Evolutionary conservation across 2,888 invertebrate genomes (phyloP), one percentile per base, ranked within the genome.

Genomic region (Helleia helle): DNA sequence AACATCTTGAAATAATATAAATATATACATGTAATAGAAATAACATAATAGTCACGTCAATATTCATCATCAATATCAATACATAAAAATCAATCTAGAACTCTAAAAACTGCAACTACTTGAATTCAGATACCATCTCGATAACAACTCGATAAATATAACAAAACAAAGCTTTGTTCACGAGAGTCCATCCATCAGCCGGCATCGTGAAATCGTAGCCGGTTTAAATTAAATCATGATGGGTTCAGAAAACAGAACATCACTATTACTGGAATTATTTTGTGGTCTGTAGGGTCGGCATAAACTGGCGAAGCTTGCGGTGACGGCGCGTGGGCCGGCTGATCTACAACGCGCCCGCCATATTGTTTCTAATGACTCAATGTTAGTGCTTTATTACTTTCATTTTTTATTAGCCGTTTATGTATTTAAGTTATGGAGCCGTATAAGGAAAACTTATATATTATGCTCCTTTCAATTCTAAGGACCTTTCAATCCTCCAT

Each of bases 361-460:
- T 76, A 72, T 75, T 79, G 76, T 75, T 74, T 75, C 71, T 76
- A 80, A 79, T 79, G 75, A 72, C 75, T 79, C 71, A 75, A 76
- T 74, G 66, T 47, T 59, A 40, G 34, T 46, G 36, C 24, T 27
- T 40, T 25, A 26, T 22, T 30, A 39, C 18, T 34, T 17, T 40
- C 26, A 36, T 36, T 40, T 47, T n/a, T 34, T 34, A 34, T 8
- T 22, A 22, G 2, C 22, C 22, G 22, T 22, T 22, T 22, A 22
- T 15, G 22, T 34, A 13, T 11, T 34, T 34, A 34, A 8, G 34
- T 22, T 12, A 11, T 8, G 7, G 15, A 9, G 18, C 34, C 34
- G 11, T 22, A 22, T 22, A 22, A 31, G 31, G 31, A 31, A 15
- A 15, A 7, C 22, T 22, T 5, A 22, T 22, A n/a, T n/a, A n/a